phyloP scores from a whole-genome alignment of 2,888 invertebrate species.

The Mamestra brassicae region DNA sequence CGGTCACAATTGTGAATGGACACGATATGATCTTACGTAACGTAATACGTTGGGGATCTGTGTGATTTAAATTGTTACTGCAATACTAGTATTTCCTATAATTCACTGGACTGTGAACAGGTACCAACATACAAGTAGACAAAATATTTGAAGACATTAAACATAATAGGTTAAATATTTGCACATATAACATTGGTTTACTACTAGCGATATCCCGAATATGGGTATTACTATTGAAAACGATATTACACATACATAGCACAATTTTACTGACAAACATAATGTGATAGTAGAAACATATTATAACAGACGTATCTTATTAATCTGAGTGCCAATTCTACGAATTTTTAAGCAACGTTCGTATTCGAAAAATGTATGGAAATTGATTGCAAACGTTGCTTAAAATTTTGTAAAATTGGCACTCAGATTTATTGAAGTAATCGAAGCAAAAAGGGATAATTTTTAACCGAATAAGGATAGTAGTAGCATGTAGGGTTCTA shows the following conservation, averaged over 20 bases:
- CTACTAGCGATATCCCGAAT: no score
- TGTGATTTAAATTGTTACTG: conserved; percentile 51
- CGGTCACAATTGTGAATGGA: conserved; percentile 66
- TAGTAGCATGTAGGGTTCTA: neutral
- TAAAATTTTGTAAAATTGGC: no score
- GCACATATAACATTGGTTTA: no score
- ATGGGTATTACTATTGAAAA: neutral
- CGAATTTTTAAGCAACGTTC: no score
- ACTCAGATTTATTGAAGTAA: no score
- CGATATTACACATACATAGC: neutral
- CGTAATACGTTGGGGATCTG: conserved; percentile 43
- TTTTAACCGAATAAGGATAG: neutral
- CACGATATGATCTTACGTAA: conserved; percentile 58
- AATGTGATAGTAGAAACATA: no score
- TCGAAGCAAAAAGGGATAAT: neutral
- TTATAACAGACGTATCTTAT: no score
- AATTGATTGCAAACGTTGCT: no score
- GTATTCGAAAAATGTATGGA: no score
- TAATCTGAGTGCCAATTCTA: no score
- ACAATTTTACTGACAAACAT: no score
- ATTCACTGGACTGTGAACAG: conserved; percentile 38
- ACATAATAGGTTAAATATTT: no score
- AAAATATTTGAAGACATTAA: neutral
- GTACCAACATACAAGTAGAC: neutral
- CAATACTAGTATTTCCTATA: conserved; percentile 27